Evolutionary conservation across 2,797 vertebrate species (phyloP).

Genomic region (Morelia viridis): DNA sequence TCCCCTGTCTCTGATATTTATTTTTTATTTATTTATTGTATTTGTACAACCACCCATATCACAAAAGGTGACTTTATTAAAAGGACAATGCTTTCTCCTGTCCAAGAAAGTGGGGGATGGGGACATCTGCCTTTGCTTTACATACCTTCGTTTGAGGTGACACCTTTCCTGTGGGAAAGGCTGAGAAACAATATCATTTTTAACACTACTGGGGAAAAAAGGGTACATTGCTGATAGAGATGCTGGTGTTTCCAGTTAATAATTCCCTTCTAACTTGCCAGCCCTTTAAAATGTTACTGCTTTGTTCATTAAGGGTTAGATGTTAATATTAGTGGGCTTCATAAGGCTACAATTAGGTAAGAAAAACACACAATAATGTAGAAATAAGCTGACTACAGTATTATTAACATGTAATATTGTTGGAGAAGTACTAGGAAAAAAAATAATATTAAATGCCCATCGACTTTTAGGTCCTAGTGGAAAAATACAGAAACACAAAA

Average conservation of each 20-base stretch:
- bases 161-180: slow-evolving; percentile 17
- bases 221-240: not conserved
- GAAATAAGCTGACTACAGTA: slow-evolving; percentile 12
- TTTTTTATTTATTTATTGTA: too few relatives aligned
- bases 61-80: not conserved
- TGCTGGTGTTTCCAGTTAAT: slow-evolving; percentile 35
- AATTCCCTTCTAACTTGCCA: slow-evolving; percentile 11
- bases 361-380: slow-evolving; percentile 31
- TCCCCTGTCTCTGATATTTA: not conserved
- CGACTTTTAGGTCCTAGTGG: not conserved
- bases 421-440: not conserved
- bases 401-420: slow-evolving; percentile 23
- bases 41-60: too few relatives aligned
- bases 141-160: slow-evolving; percentile 21
- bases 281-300: slow-evolving; percentile 29
- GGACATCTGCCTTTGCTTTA: not conserved
- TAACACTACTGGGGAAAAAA: slow-evolving; percentile 5
- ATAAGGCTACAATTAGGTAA: slow-evolving; percentile 45
- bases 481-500: not conserved
- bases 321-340: slow-evolving; percentile 40
- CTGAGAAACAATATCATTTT: slow-evolving; percentile 31
- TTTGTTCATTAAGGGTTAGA: slow-evolving; percentile 25
- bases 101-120: not conserved
- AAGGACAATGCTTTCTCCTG: not conserved
- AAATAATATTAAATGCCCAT: not conserved